phyloP scores from a whole-genome alignment of 2,113 vertebrate genomes.

The Felis chaus region DNA sequence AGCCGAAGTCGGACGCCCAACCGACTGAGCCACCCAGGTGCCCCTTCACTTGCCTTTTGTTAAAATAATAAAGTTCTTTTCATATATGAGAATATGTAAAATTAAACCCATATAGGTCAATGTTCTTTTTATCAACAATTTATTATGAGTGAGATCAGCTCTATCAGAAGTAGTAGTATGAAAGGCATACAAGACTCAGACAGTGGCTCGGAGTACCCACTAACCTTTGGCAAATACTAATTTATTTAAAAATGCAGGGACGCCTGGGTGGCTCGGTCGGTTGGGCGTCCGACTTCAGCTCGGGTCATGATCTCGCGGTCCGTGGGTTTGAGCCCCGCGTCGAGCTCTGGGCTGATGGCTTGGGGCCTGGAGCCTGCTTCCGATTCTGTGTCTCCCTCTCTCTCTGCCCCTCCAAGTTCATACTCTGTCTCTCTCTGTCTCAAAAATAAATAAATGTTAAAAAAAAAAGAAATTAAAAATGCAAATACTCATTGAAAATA shows the following conservation, averaged over 20 bases:
- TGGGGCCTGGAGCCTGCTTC: too few relatives aligned
- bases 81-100: neutral
- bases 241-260: neutral
- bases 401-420: rapidly evolving
- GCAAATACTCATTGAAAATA: neutral
- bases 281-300: too few relatives aligned
- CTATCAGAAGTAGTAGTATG: neutral
- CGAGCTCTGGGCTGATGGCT: too few relatives aligned
- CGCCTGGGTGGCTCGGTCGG: too few relatives aligned
- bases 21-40: too few relatives aligned
- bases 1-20: too few relatives aligned
- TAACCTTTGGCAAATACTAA: neutral
- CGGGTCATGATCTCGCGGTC: too few relatives aligned
- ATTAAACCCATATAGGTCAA: neutral
- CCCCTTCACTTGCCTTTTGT: neutral
- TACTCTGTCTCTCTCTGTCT: too few relatives aligned
- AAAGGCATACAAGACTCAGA: neutral
- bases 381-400: too few relatives aligned
- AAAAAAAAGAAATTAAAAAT: neutral
- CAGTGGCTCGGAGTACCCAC: neutral
- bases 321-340: too few relatives aligned
- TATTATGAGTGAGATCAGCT: neutral
- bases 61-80: neutral
- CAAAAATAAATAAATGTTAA: too few relatives aligned
- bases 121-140: neutral